Base-by-base conservation (phyloP, 1,140 invertebrate species). In the Globodera ellingtonae region DNA sequence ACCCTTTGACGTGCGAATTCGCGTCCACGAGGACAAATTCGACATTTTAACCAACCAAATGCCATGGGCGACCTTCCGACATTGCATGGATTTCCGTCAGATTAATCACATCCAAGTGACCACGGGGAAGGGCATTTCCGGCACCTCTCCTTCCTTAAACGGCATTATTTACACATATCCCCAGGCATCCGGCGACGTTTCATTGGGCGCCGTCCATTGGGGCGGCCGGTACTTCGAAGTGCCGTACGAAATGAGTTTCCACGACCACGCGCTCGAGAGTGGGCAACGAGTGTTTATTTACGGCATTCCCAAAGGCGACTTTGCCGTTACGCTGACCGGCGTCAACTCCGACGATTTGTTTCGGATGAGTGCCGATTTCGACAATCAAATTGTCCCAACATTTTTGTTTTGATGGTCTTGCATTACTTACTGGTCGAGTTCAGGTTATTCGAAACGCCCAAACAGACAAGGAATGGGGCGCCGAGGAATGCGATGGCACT, bases 241-340 rank as follows among this genome's bases (percentile, higher is more conserved):
- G 9, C 65, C 75, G 9, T 75, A 70, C 6, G 67, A 70, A 18
- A 70, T 70, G 67, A 70, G 13, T 47, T 70, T 70, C 67, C 67
- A 70, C 67, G 67, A 47, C 24, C 67, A 70, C 24, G 67, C 35
- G 2, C 67, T 70, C 9, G 67, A 70, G 35, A 70, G 67, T 47
- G 67, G 86, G 47, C 83, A 88, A 35, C 86, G 87, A 35, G 65
- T 87, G 52, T 78, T 79, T 70, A 18, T 89, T 15, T 86, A 86
- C 72, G 87, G 85, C 59, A 82, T 87, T 48, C 87, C 87, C 24
- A 88, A 84, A 21, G 87, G 87, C 44, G 86, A 88, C 71, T 88
- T 89, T 72, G 76, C 81, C 13, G 65, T 88, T 35, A 79, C 89
- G 72, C 82, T 88, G 47, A 69, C 88, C 46, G 80, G 70, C 46